Conservation (phyloP, 2,113 vertebrate genomes). For the Ammospiza caudacuta region DNA sequence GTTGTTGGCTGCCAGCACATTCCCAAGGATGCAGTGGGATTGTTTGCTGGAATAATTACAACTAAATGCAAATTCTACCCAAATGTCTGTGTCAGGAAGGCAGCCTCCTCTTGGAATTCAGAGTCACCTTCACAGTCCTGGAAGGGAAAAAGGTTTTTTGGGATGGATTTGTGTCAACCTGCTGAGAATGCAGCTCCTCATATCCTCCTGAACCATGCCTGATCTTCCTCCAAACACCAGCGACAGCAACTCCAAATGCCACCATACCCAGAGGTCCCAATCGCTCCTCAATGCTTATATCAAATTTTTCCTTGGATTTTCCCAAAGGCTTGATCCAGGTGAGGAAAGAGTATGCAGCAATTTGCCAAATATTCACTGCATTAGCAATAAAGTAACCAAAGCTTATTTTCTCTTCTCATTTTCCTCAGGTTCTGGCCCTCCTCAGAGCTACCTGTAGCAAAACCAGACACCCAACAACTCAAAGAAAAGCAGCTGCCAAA, state of each 20-base stretch:
- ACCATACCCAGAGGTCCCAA: background rate
- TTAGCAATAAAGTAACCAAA: background rate
- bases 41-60: background rate
- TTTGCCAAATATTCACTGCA: background rate
- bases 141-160: background rate
- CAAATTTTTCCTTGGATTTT: background rate
- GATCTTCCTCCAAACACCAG: background rate
- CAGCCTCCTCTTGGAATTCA: background rate
- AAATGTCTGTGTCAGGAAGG: background rate
- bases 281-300: background rate
- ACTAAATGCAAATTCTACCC: background rate
- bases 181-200: background rate
- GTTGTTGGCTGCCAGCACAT: background rate
- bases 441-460: background rate
- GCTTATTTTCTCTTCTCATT: background rate
- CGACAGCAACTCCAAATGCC: background rate
- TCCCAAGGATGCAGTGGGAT: background rate
- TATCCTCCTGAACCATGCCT: background rate
- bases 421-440: background rate
- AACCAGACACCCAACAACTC: background rate
- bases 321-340: background rate
- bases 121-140: background rate
- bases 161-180: background rate
- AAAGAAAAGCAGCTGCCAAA: background rate
- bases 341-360: background rate